Evolutionary conservation across 2,797 vertebrate species (phyloP), one percentile per base, ranked within the genome.

Genomic region (Poeciliopsis turneri): DNA sequence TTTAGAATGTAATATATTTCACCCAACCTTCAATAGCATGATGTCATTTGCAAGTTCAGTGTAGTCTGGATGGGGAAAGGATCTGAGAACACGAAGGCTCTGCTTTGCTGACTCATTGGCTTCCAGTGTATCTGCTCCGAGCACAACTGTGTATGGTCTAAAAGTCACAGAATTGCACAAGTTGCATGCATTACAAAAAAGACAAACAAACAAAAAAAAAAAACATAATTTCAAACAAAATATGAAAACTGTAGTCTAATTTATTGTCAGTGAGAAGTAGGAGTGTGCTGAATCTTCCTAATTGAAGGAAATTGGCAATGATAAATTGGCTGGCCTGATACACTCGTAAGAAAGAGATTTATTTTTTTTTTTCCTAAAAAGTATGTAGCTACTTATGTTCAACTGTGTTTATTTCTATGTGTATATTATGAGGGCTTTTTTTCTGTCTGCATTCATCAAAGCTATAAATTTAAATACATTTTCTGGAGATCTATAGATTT

Each of bases 21-120:
- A 23, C 39, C 82, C 84, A 47, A 95, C 94, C 93, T 93, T 87
- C 0, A 95, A 84, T 1, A 95, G 93, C 94, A 94, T 94, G 84
- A 95, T 86, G n/a, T 95, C 94, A 46, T 93, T 93, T 39, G 1
- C 7, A 11, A 82, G 72, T 2, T 77, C 46, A 16, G 85, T 77
- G 47, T 92, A 95, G 45, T 18, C 0, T 13, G 94, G 93, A 82
- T 94, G 90, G 53, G 74, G 89, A 77, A 94, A 78, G 61, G 74
- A 72, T 46, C 72, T 78, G 64, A 75, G 2, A 15, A 72, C 28
- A 0, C 1, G 53, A 47, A 94, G 80, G 25, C 77, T 45, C 81
- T 95, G 94, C 76, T 79, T 88, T 4, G 88, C 82, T 0, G 79
- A 0, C 77, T 94, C 93, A 4, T 81, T 57, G 7, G 9, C 61